Percentiles rank a stretch among this genome's conserved stretches.
phyloP scores from a whole-genome alignment of 2,888 invertebrate species.

The Lepidocyrtinus sp. region DNA sequence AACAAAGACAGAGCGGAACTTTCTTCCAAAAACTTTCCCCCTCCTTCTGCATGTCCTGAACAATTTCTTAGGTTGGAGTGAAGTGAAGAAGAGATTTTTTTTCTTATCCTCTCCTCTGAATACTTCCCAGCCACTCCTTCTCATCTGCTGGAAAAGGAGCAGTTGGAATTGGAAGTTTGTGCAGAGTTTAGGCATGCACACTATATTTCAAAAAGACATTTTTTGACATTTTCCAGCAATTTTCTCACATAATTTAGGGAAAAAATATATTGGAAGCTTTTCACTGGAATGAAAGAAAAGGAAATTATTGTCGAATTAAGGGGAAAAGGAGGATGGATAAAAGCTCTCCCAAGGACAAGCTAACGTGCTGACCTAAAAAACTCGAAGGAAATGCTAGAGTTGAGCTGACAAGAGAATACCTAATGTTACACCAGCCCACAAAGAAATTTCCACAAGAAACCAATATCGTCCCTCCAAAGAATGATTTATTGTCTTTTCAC shows the following conservation, averaged over 20 bases:
- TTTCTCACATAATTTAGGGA: slow-evolving; percentile 16
- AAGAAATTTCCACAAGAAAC: not conserved
- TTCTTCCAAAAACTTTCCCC: not conserved
- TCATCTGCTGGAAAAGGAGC: not conserved
- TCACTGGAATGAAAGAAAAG: not conserved
- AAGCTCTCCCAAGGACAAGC: not conserved
- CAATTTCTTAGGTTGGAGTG: too few relatives aligned
- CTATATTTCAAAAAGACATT: slow-evolving; percentile 16
- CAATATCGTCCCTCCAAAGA: not conserved
- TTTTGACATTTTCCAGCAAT: slow-evolving; percentile 26
- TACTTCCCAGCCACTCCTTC: not conserved
- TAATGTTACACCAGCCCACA: not conserved
- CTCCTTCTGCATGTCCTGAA: not conserved
- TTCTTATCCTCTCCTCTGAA: not conserved
- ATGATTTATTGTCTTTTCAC: slow-evolving; percentile 6
- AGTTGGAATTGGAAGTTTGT: not conserved
- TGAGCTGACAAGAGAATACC: slow-evolving; percentile 1
- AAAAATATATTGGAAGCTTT: not conserved
- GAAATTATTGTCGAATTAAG: slow-evolving; percentile 16
- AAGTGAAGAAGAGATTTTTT: not conserved
- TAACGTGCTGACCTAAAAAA: slow-evolving; percentile 10
- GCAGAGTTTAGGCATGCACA: slow-evolving; percentile 17
- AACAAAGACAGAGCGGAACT: not conserved
- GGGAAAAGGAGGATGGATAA: slow-evolving; percentile 6
- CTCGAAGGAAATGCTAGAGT: not conserved